Conservation (phyloP, 1,140 invertebrate genomes). For the Melitaea cinxia region DNA sequence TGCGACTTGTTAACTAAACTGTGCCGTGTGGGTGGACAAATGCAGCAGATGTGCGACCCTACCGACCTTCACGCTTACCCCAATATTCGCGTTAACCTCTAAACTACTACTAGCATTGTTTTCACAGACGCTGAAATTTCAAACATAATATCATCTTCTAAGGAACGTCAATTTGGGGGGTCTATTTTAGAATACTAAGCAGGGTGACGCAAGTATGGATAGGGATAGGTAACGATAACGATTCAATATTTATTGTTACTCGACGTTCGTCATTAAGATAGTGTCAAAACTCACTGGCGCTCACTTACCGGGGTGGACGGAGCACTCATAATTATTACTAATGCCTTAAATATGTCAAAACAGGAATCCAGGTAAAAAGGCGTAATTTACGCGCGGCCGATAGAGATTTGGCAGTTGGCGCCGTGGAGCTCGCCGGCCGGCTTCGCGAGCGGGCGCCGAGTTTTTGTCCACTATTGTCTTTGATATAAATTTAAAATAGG, state of each 20-base stretch:
- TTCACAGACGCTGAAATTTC: slow-evolving; percentile 29
- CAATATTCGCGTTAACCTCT: slow-evolving; percentile 56
- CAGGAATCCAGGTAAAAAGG: slow-evolving; percentile 81
- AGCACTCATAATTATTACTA: slow-evolving; percentile 82
- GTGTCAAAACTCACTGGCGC: slow-evolving; percentile 78
- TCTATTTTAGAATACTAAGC: slow-evolving; percentile 56
- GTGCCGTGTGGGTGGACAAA: slow-evolving; percentile 65
- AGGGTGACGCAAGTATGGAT: slow-evolving; percentile 60
- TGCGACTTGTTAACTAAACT: slow-evolving; percentile 61
- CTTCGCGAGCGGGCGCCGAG: slow-evolving; percentile 72
- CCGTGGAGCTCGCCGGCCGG: slow-evolving; percentile 55
- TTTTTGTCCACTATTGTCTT: slow-evolving; percentile 81
- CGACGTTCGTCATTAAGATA: slow-evolving; percentile 80
- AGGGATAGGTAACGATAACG: slow-evolving; percentile 72
- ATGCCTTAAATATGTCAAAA: slow-evolving; percentile 82
- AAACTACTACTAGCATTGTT: slow-evolving; percentile 32
- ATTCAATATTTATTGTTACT: slow-evolving; percentile 80
- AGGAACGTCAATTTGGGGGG: slow-evolving; percentile 59
- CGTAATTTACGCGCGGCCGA: slow-evolving; percentile 80
- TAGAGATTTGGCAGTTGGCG: slow-evolving; percentile 81
- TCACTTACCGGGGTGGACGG: slow-evolving; percentile 61
- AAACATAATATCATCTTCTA: slow-evolving; percentile 6
- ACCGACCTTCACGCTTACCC: slow-evolving; percentile 60
- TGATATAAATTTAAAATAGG: slow-evolving; percentile 81
- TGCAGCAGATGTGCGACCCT: slow-evolving; percentile 74